phyloP scores from a whole-genome alignment of 2,888 invertebrate species.

The Drosophila fungiperda region DNA sequence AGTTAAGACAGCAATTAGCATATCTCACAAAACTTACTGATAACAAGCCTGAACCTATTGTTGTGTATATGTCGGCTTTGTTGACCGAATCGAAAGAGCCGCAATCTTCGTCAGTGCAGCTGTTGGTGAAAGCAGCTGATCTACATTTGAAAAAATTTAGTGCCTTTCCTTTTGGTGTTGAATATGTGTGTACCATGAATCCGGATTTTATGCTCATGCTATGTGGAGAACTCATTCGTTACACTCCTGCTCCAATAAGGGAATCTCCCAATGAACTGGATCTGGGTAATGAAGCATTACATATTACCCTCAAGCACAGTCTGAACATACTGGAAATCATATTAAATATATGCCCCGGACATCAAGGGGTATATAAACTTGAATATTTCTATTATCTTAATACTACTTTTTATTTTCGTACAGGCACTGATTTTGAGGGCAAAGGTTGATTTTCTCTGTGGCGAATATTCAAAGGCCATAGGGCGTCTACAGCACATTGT shows the following conservation, averaged over 20 bases:
- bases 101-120: slow-evolving; percentile 86
- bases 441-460: slow-evolving; percentile 92
- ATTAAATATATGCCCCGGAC: slow-evolving; percentile 92
- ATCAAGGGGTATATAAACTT: slow-evolving; percentile 78
- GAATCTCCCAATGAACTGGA: slow-evolving; percentile 52
- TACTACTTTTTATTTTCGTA: slow-evolving; percentile 71
- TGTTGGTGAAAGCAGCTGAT: slow-evolving; percentile 88
- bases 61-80: slow-evolving; percentile 87
- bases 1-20: slow-evolving; percentile 94
- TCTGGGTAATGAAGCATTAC: slow-evolving; percentile 85
- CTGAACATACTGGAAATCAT: slow-evolving; percentile 90
- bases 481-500: slow-evolving; percentile 90
- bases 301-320: slow-evolving; percentile 87
- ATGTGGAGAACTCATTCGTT: slow-evolving; percentile 90
- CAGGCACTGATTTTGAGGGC: slow-evolving; percentile 90
- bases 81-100: slow-evolving; percentile 86
- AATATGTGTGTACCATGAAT: slow-evolving; percentile 91
- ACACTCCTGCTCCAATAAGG: slow-evolving; percentile 88
- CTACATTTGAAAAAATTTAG: slow-evolving; percentile 86
- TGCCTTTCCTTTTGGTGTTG: slow-evolving; percentile 89
- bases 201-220: slow-evolving; percentile 94
- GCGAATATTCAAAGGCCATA: slow-evolving; percentile 90
- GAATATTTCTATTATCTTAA: neutral
- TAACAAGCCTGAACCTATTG: slow-evolving; percentile 86
- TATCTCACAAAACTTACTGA: slow-evolving; percentile 93